These are phyloP conservation scores for Dicaeum eximium DNA, from an alignment of 2,113 vertebrate species.

Conservation along the genomic window DNA sequence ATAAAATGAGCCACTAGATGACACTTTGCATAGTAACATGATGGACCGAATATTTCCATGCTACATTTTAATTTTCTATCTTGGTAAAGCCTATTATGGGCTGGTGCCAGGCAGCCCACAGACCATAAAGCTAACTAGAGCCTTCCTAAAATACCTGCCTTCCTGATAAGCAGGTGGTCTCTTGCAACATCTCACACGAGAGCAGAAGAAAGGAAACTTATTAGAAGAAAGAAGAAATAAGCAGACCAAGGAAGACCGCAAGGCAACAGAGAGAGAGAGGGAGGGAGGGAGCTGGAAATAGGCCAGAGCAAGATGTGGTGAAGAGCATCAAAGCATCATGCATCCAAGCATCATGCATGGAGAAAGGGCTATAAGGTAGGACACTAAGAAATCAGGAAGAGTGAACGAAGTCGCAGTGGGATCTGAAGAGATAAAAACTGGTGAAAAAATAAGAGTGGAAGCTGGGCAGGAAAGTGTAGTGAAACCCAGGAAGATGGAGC, in stretches of 20 bases:
- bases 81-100: slow-evolving; percentile 33
- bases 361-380: neutral
- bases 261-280: neutral
- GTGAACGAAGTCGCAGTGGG: neutral
- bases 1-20: slow-evolving; percentile 67
- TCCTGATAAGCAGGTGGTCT: neutral
- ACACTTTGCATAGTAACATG: slow-evolving; percentile 63
- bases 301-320: neutral
- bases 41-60: slow-evolving; percentile 52
- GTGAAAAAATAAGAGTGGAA: neutral
- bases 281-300: neutral
- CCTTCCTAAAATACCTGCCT: neutral
- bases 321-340: neutral
- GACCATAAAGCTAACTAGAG: neutral
- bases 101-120: neutral
- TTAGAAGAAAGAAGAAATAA: neutral
- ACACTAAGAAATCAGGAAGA: neutral
- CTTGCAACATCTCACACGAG: neutral
- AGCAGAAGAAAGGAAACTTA: neutral
- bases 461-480: neutral
- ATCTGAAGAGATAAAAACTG: neutral
- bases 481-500: neutral
- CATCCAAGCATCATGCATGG: accelerated
- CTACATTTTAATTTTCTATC: slow-evolving; percentile 69
- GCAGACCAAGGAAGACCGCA: neutral